A percentile compares a stretch with the other conserved stretches of the same genome.
Evolutionary conservation across 2,797 vertebrate species (phyloP).

Genomic region (Onychomys torridus): DNA sequence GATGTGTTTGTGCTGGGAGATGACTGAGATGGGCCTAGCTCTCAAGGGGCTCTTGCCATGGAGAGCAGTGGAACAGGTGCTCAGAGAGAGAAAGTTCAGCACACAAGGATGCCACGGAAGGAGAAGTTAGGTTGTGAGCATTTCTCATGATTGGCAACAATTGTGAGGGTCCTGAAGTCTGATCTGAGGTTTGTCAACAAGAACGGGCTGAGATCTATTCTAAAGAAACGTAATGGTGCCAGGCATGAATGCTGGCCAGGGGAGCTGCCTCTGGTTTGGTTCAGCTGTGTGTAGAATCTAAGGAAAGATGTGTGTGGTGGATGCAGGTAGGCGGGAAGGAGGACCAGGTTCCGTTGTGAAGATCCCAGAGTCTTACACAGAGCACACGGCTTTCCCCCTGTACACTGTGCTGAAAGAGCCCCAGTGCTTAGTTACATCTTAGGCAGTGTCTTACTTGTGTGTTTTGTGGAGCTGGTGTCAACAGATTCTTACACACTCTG

Average conservation of each 20-base stretch:
- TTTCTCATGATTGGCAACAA: background rate
- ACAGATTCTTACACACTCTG: too few species aligned
- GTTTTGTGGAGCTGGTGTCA: background rate
- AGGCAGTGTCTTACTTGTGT: fast-evolving
- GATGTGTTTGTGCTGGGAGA: fast-evolving
- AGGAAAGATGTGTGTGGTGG: background rate
- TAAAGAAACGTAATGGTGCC: background rate
- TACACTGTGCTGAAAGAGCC: too few species aligned
- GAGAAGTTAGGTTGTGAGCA: fast-evolving
- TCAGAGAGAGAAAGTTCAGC: fast-evolving
- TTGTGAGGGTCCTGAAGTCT: background rate
- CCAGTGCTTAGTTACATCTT: background rate
- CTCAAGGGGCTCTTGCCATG: too few species aligned
- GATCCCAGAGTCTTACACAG: too few species aligned
- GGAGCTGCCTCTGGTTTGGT: background rate
- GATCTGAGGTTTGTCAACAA: background rate
- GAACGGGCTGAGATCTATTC: background rate
- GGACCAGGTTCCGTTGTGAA: background rate
- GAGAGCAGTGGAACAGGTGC: too few species aligned
- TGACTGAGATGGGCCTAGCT: background rate
- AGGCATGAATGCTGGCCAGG: fast-evolving
- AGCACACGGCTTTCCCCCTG: fast-evolving
- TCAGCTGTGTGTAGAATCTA: background rate
- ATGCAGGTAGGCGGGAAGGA: too few species aligned
- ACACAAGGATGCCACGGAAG: fast-evolving